These are phyloP conservation scores for Alaudala cheleensis DNA, from an alignment of 2,113 vertebrate genomes.

Conservation along the genomic window DNA sequence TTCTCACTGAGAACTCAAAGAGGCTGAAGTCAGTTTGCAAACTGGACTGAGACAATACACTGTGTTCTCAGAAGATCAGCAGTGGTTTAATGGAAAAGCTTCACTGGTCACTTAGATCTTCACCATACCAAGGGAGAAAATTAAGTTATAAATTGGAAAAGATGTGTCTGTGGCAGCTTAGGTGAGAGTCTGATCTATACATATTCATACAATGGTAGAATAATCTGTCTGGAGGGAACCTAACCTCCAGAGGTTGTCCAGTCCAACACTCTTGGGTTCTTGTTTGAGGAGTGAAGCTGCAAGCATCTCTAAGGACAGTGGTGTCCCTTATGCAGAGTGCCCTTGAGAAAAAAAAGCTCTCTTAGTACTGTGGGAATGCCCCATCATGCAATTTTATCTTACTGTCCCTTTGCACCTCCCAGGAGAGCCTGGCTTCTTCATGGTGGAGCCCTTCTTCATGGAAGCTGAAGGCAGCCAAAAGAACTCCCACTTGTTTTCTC, in stretches of 20 bases:
- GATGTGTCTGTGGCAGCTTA: not conserved
- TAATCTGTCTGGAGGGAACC: not conserved
- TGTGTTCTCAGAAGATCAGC: not conserved
- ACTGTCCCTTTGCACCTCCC: not conserved
- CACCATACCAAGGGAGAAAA: not conserved
- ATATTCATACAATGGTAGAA: not conserved
- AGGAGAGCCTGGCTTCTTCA: not conserved
- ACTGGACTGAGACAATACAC: not conserved
- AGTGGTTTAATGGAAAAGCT: fast-evolving
- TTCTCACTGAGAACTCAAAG: not conserved
- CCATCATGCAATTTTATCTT: not conserved
- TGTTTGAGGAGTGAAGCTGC: not conserved
- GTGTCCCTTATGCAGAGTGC: not conserved
- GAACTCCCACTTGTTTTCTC: not conserved
- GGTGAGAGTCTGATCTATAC: not conserved
- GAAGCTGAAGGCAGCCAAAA: not conserved
- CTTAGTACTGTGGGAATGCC: not conserved
- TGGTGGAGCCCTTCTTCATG: not conserved
- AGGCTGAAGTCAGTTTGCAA: not conserved
- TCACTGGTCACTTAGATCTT: not conserved
- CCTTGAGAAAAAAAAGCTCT: not conserved
- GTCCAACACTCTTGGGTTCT: not conserved
- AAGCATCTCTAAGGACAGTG: not conserved
- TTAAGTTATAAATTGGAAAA: not conserved
- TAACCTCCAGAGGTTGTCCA: not conserved